Evolutionary conservation across 1,140 invertebrate species (phyloP).

Genomic region (Rhopalosiphum maidis): DNA sequence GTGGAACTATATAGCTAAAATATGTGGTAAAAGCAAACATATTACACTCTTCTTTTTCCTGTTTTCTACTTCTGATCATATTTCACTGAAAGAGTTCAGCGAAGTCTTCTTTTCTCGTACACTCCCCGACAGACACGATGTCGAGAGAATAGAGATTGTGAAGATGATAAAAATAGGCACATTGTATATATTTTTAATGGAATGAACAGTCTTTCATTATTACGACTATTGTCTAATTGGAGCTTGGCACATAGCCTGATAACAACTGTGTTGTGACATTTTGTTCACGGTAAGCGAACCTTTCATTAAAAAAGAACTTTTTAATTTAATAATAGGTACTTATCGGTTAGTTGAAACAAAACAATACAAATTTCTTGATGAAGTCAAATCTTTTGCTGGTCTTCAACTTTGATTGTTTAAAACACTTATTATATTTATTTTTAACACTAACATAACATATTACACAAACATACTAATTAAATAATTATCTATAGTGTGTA

Average conservation of each 20-base stretch:
- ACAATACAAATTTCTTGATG: background rate
- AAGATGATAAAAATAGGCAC: constrained; percentile 35
- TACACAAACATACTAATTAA: background rate
- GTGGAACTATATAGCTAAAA: background rate
- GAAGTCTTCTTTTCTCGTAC: background rate
- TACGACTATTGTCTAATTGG: constrained; percentile 46
- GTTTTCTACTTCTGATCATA: background rate
- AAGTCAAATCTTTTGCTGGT: background rate
- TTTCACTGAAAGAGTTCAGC: background rate
- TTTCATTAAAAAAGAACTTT: constrained; percentile 31
- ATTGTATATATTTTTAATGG: constrained; percentile 33
- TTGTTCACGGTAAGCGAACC: constrained; percentile 40
- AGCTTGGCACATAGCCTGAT: constrained; percentile 40
- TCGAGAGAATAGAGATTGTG: constrained; percentile 27
- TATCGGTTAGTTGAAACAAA: constrained; percentile 37
- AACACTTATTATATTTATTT: background rate
- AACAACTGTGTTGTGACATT: background rate
- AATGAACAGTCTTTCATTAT: constrained; percentile 47
- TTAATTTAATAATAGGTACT: constrained; percentile 12
- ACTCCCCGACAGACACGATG: background rate
- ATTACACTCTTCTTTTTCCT: background rate
- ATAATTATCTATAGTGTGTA: background rate
- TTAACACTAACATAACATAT: background rate
- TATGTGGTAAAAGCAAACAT: background rate
- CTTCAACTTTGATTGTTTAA: background rate